Evolutionary conservation across 2,888 invertebrate genomes (phyloP), one percentile per base, ranked within the genome.

Genomic region (Pyrocoelia pectoralis): DNA sequence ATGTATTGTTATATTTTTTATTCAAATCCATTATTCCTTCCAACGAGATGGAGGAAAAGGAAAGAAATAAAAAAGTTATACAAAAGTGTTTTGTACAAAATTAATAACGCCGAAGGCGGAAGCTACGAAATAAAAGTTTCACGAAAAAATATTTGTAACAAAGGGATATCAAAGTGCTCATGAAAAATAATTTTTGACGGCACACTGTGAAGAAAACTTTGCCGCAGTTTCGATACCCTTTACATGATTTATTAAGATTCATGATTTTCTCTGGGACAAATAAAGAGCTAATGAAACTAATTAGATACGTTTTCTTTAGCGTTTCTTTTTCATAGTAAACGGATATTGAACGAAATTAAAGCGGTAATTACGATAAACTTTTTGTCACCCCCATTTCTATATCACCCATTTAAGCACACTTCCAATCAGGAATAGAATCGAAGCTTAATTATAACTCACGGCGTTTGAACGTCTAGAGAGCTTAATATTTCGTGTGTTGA

Each of bases 361-460:
- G 33, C 8, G 33, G 33, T 33, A 33, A 33, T 33, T 33, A 8
- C 33, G 2, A 33, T 33, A 33, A 33, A 33, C 33, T 33, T 33
- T 33, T 33, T 33, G 33, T 33, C 33, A n/a, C n/a, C 33, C 33
- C 33, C 33, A 4, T 33, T 33, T n/a, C 33, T 33, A n/a, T 33
- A 29, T 55, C 28, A 12, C 12, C 49, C 19, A 56, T 56, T 49
- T 49, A 43, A 6, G 40, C 56, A 28, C 8, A 2, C 33, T 49
- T 57, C 38, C 28, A 43, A 52, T 57, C 54, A 56, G 28, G 18
- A 48, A 56, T 61, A 56, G 51, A n/a, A n/a, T n/a, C n/a, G n/a
- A n/a, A n/a, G 56, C 33, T 56, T 50, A 55, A 61, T 61, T 61
- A 56, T 56, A 51, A 61, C 33, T 51, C 51, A 61, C 56, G 24